phyloP scores from a whole-genome alignment of 2,113 vertebrate species.

The Pteruthius melanotis region DNA sequence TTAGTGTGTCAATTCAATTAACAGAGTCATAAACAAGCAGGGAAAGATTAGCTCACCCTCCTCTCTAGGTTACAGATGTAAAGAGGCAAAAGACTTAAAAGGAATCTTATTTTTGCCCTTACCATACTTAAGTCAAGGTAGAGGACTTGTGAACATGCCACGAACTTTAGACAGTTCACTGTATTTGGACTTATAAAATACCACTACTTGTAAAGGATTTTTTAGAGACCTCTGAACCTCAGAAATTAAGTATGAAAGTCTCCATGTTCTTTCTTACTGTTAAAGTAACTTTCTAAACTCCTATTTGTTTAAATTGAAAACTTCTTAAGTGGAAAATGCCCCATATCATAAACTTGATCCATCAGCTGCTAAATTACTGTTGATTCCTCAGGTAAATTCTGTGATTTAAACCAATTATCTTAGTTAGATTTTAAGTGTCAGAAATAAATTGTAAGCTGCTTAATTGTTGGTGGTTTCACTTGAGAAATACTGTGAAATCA shows the following conservation, averaged over 20 bases:
- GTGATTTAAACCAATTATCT: slow-evolving; percentile 16
- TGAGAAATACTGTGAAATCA: neutral
- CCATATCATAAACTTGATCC: neutral
- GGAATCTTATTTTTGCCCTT: neutral
- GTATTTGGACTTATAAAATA: neutral
- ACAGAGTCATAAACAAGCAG: neutral
- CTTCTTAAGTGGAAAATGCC: neutral
- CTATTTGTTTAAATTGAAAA: neutral
- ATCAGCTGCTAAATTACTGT: neutral
- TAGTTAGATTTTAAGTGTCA: slow-evolving; percentile 8
- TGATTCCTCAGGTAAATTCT: slow-evolving; percentile 9
- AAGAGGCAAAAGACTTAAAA: neutral
- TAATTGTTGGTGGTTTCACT: neutral
- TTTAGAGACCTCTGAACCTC: neutral
- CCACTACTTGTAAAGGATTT: neutral
- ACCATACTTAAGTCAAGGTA: neutral
- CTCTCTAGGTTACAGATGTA: neutral
- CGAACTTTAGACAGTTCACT: neutral
- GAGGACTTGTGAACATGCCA: neutral
- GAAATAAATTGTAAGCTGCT: slow-evolving; percentile 4
- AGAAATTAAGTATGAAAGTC: neutral
- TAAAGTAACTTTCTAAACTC: neutral
- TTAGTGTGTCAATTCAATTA: neutral
- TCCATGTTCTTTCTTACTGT: neutral
- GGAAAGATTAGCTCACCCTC: neutral